Evolutionary conservation across 2,797 vertebrate species (phyloP).

Genomic region (Poeciliopsis paucimaculata): DNA sequence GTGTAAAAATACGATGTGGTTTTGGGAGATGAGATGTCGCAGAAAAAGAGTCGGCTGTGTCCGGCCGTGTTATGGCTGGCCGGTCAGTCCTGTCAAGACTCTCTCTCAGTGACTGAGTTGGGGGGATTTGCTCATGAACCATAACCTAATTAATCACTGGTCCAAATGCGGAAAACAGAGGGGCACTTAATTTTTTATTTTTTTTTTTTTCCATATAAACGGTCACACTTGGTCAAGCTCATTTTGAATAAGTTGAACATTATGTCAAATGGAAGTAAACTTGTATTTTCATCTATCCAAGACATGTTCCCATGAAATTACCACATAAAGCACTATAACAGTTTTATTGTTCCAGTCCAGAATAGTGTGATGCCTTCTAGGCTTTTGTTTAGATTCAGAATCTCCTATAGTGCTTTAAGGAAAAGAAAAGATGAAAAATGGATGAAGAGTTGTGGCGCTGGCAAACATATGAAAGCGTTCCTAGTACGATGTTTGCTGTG

Average conservation of each 20-base stretch:
- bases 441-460: slow-evolving; percentile 49
- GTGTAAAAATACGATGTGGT: slow-evolving; percentile 36
- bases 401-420: slow-evolving; percentile 16
- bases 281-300: slow-evolving; percentile 9
- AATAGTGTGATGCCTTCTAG: background rate
- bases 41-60: slow-evolving; percentile 55
- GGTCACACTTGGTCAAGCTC: slow-evolving; percentile 20
- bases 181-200: slow-evolving; percentile 33
- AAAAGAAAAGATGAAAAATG: slow-evolving; percentile 38
- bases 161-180: slow-evolving; percentile 40
- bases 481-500: slow-evolving; percentile 68
- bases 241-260: slow-evolving; percentile 14
- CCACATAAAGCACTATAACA: background rate
- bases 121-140: slow-evolving; percentile 55
- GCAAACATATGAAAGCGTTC: slow-evolving; percentile 50
- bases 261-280: slow-evolving; percentile 6
- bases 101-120: slow-evolving; percentile 30
- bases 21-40: slow-evolving; percentile 34
- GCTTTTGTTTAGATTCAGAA: slow-evolving; percentile 24
- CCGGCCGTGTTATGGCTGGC: slow-evolving; percentile 46
- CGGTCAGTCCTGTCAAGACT: slow-evolving; percentile 33
- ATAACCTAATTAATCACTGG: slow-evolving; percentile 66
- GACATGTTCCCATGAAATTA: slow-evolving; percentile 1
- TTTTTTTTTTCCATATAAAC: slow-evolving; percentile 34
- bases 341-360: background rate